Evolutionary conservation across 2,113 vertebrate species (phyloP), one percentile per base, ranked within the genome.

Genomic region (Proterorhinus semilunaris): DNA sequence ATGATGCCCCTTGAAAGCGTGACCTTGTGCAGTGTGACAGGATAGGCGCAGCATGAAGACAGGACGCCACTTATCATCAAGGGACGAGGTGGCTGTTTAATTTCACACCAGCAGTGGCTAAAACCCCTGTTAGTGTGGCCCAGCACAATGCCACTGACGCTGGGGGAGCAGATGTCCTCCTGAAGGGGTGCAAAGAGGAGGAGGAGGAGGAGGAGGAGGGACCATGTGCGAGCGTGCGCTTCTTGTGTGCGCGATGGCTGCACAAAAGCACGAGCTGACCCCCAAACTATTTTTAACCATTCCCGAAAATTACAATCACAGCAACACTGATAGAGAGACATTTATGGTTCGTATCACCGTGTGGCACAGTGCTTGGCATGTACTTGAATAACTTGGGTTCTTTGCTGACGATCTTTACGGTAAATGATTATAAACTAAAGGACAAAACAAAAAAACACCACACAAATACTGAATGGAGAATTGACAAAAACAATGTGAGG

Each of bases 101-200:
- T 91, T 87, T 89, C 91, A 91, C 88, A 92, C 90, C 82, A 88
- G 85, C 87, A 88, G 85, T 86, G 81, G 83, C 87, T 84, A 82
- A 88, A 87, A 87, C 82, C 83, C 86, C 80, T 81, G 83, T 88
- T 90, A 86, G 85, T 80, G 81, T 61, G 77, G 86, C 81, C 80
- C 81, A 52, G 77, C 85, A 90, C 87, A 87, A 91, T 90, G 83
- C 83, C 73, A 78, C 76, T 81, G 79, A 83, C 69, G 76, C 88
- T 77, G 79, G 81, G 86, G 87, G 85, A 90, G 90, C 88, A 91
- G 88, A 90, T 92, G 90, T 88, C 88, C 87, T 76, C 17, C 71
- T 82, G 84, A 82, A 83, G 82, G 86, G 86, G 83, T 83, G 82
- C 80, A 85, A 83, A 83, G 81, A 85, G 87, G 82, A 76, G 88